Base-by-base conservation (phyloP, 2,797 vertebrate genomes). In the Anguilla obscura region DNA sequence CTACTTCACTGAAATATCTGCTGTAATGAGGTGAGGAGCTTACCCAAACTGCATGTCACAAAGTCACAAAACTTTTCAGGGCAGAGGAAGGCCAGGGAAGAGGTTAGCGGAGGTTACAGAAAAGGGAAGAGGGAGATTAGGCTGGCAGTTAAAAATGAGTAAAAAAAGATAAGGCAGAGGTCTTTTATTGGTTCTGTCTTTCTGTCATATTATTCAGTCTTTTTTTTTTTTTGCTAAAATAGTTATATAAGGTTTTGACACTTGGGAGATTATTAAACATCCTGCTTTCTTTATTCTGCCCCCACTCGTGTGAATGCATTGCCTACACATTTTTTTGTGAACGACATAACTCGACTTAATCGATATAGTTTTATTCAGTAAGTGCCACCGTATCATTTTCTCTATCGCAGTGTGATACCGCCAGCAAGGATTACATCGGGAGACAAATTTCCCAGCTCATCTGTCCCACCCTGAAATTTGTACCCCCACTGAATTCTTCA, bases 1-100 rank as follows among this genome's bases (percentile, higher is more conserved):
- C 21, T 48, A 24, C 36, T 10, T 80, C 40, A 48, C 24, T 7
- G 45, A 82, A 82, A 82, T 50, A 50, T 82, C 5, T 82, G 40
- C 40, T n/a, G 40, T 82, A 82, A 82, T 82, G 79, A 82, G 79
- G 40, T 82, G 79, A 82, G 79, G 79, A 82, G 50, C 79, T 50
- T 82, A 45, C 18, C 40, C 79, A 48, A 82, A 82, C 79, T 82
- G 79, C 24, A 50, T 82, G 79, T 82, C 79, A 80, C 36, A 6
- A 85, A 60, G 56, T 85, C 40, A 12, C 33, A 82, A 82, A 50
- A 82, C 79, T 82, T 30, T 48, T 45, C 79, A 21, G 18, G 40
- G 36, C 40, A 45, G n/a, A 2, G 1, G 16, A 82, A 82, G 76
- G 40, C 4, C 79, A 48, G 40, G 79, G 40, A 45, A n/a, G 40